Evolutionary conservation across 1,140 invertebrate species (phyloP), one percentile per base, ranked within the genome.

Genomic region (Rhyzopertha dominica): DNA sequence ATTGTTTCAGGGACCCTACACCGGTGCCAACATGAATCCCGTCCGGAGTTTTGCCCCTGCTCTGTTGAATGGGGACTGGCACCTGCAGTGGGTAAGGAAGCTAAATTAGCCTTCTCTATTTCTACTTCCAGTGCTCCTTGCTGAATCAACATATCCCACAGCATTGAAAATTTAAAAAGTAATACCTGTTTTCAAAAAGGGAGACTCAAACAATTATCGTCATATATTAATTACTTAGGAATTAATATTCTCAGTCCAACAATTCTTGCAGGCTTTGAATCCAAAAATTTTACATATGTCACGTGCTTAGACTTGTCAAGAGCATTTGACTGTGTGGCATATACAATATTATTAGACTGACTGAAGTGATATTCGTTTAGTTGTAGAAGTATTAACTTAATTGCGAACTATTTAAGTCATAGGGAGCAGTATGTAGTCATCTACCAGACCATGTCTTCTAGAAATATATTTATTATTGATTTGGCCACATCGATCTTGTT

Each of bases 1-100:
- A 10, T 32, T 28, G 47, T 62, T 59, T 55, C 46, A 83, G 81
- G 77, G 76, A n/a, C 78, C 80, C n/a, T 81, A 76, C 50, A 87
- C 85, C 2, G 84, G 85, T 0, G 82, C 81, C 32, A 82, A 84
- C 54, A 80, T 90, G 81, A 91, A 91, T 57, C 86, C 88, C 0
- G 87, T 84, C 0, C 76, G 87, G 53, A 80, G 80, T 20, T 77
- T 91, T 29, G 87, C 75, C 1, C 87, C 87, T 0, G 87, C 85
- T 0, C 51, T 89, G 4, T 79, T 87, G 57, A 81, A 80, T 30
- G 74, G 73, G 1, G 65, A 72, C 29, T 92, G 86, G 79, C 45
- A 56, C 0, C 29, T 74, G 32, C 85, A 88, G 49, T 92, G 87
- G 87, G 75, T 90, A 70, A 74, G 49, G 40, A 37, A 18, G 13